phyloP scores from a whole-genome alignment of 2,113 vertebrate species.

The Cariama cristata region DNA sequence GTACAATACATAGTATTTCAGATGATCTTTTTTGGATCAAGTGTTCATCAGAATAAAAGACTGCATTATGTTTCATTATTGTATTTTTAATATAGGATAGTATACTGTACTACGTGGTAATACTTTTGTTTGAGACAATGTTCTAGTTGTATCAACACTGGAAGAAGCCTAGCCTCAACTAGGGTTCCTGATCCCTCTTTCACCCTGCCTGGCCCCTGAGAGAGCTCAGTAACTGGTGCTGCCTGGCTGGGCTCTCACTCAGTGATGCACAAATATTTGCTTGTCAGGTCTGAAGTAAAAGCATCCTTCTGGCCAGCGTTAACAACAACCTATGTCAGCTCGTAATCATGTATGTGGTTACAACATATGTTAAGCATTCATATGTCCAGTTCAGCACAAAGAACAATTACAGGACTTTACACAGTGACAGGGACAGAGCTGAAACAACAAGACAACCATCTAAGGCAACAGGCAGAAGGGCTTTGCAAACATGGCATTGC shows the following conservation, averaged over 20 bases:
- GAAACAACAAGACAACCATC: conserved; percentile 1
- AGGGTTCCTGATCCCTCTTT: neutral
- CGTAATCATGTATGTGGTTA: neutral
- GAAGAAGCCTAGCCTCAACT: neutral
- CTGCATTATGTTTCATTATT: neutral
- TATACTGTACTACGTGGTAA: neutral
- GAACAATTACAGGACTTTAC: neutral
- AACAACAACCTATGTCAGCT: neutral
- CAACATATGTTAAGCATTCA: neutral
- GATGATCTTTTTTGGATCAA: neutral
- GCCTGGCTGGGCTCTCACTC: neutral
- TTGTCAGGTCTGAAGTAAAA: neutral
- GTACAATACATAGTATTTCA: neutral
- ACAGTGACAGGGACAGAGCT: neutral
- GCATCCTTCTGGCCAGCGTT: neutral
- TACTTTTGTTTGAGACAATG: neutral
- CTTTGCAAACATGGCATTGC: neutral
- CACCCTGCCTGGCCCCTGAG: fast-evolving
- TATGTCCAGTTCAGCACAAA: neutral
- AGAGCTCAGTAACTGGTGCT: neutral
- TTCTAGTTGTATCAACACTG: neutral
- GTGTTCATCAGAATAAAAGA: neutral
- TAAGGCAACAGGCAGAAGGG: neutral
- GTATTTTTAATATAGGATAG: neutral
- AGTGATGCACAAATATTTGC: neutral